A percentile compares a stretch with the other conserved stretches of the same genome.
phyloP scores from a whole-genome alignment of 2,113 vertebrate species.

The Eretmochelys imbricata region DNA sequence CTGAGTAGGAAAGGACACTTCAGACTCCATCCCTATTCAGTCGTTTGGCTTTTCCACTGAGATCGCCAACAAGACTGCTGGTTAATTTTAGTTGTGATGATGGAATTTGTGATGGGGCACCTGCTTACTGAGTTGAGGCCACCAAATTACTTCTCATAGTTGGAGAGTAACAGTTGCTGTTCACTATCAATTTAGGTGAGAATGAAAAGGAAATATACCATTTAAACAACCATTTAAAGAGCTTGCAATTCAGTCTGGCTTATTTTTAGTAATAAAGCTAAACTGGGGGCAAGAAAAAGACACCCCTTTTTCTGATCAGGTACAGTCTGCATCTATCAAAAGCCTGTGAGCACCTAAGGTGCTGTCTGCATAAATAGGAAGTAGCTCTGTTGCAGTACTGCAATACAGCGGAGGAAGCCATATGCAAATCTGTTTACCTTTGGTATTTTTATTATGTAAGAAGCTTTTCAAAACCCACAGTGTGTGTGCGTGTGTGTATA shows the following conservation, averaged over 20 bases:
- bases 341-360: neutral
- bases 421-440: neutral
- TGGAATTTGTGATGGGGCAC: neutral
- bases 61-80: neutral
- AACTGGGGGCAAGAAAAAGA: neutral
- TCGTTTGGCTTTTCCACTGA: neutral
- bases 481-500: accelerated
- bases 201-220: neutral
- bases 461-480: neutral
- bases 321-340: neutral
- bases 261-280: neutral
- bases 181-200: neutral
- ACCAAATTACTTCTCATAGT: neutral
- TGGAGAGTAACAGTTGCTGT: neutral
- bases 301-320: accelerated
- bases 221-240: neutral
- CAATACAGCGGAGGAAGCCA: neutral
- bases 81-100: neutral
- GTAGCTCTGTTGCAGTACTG: neutral
- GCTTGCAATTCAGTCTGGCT: neutral
- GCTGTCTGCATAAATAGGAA: neutral
- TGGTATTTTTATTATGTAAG: neutral
- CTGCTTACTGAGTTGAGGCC: neutral
- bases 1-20: neutral
- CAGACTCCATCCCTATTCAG: neutral